Evolutionary conservation across 2,888 invertebrate genomes (phyloP).

Genomic region (Tiliacea aurago): DNA sequence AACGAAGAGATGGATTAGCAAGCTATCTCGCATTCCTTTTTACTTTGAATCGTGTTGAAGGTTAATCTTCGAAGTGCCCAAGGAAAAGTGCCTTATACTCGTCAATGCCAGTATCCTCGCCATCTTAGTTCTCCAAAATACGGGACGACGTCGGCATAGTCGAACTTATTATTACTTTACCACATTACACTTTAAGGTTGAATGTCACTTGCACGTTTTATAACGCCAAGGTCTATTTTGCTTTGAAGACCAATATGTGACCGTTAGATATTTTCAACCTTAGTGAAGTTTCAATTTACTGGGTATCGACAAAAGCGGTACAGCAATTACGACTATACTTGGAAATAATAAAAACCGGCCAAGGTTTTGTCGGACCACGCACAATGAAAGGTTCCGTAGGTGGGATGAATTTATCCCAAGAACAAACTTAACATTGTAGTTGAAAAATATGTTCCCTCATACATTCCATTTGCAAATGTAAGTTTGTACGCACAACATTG

Average conservation of each 20-base stretch:
- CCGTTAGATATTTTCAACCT: no score
- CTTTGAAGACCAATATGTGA: no score
- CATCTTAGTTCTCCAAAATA: neutral
- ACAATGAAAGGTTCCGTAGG: no score
- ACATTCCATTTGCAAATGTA: no score
- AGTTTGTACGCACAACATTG: no score
- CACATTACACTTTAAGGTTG: neutral
- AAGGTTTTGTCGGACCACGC: no score
- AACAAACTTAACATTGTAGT: no score
- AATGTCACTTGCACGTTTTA: neutral
- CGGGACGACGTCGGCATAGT: neutral
- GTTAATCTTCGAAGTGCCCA: conserved; percentile 15
- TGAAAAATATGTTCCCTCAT: no score
- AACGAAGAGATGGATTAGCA: conserved; percentile 29
- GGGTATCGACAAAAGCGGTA: neutral
- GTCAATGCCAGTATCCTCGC: neutral
- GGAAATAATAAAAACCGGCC: no score
- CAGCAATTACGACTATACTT: no score
- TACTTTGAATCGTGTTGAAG: conserved; percentile 3
- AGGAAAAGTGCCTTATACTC: neutral
- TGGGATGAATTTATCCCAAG: no score
- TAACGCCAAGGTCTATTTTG: neutral
- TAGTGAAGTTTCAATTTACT: neutral
- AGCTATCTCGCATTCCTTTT: conserved; percentile 8
- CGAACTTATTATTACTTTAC: neutral